A percentile compares a stretch with the other conserved stretches of the same genome.
Conservation (phyloP, 2,797 vertebrate genomes). For the Gymnothorax javanicus region DNA sequence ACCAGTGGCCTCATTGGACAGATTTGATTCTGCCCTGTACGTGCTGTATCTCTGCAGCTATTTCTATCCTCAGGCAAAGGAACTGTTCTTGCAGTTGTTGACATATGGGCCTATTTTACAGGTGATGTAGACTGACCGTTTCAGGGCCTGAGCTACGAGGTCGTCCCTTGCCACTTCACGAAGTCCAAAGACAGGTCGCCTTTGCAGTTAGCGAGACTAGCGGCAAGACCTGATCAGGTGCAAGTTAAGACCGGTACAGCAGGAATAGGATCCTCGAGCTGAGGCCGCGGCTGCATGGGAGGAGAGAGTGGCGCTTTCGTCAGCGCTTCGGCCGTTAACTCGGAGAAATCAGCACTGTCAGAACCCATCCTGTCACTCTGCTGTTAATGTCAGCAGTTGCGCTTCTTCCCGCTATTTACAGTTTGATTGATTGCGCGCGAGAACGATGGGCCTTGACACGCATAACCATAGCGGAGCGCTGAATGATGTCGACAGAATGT, state of each 20-base stretch:
- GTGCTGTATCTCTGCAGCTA: not conserved
- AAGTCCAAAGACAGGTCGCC: not conserved
- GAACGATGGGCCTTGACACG: not conserved
- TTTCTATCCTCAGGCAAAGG: not conserved
- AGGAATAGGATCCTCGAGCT: slow-evolving; percentile 35
- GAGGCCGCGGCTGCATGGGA: slow-evolving; percentile 22
- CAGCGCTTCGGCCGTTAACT: not conserved
- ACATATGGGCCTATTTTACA: not conserved
- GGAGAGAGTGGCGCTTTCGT: not conserved
- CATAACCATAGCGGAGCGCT: not conserved
- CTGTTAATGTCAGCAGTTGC: not conserved
- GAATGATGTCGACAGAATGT: not conserved
- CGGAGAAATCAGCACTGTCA: not conserved
- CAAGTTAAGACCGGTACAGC: slow-evolving; percentile 33
- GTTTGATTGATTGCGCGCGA: slow-evolving; percentile 15
- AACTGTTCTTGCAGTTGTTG: not conserved
- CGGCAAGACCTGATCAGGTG: slow-evolving; percentile 26
- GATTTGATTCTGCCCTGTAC: not conserved
- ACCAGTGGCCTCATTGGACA: not conserved
- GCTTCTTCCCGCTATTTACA: not conserved
- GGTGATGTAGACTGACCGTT: slow-evolving; percentile 24
- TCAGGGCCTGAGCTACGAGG: not conserved
- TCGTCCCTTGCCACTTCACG: not conserved
- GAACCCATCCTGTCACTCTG: not conserved
- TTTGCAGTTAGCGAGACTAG: slow-evolving; percentile 23